phyloP scores from a whole-genome alignment of 2,888 invertebrate species.

The Drosophila eohydei region DNA sequence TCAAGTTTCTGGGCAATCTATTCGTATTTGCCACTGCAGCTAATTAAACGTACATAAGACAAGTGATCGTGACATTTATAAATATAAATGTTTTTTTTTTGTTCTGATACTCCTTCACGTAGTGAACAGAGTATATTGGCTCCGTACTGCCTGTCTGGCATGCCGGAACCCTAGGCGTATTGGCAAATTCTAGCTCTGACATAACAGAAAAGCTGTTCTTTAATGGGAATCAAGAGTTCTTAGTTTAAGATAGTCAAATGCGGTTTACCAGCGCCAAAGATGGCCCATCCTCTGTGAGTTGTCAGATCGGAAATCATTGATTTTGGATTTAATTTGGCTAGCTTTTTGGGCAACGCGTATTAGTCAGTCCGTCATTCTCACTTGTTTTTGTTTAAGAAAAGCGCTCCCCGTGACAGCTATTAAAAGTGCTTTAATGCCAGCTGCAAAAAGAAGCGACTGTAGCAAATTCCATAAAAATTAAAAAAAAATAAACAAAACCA shows the following conservation, averaged over 20 bases:
- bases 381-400: background rate
- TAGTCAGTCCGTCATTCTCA: background rate
- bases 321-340: too few relatives aligned
- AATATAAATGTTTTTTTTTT: background rate
- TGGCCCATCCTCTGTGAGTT: too few relatives aligned
- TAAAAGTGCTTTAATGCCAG: background rate
- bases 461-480: background rate
- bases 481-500: background rate
- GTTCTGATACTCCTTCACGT: background rate
- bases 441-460: constrained; percentile 4
- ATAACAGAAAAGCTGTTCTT: too few relatives aligned
- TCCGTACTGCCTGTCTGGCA: background rate
- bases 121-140: background rate
- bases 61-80: constrained; percentile 10
- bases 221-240: too few relatives aligned
- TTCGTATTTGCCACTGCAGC: background rate
- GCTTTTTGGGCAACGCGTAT: background rate
- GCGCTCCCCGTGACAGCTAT: background rate
- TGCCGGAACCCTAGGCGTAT: too few relatives aligned
- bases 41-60: constrained; percentile 4
- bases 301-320: too few relatives aligned
- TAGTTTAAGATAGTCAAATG: too few relatives aligned
- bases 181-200: too few relatives aligned
- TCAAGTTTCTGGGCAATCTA: background rate
- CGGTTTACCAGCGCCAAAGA: background rate